Percentiles rank a stretch among this genome's conserved stretches.
phyloP scores from a whole-genome alignment of 1,140 invertebrate species.

The Planococcus citri region DNA sequence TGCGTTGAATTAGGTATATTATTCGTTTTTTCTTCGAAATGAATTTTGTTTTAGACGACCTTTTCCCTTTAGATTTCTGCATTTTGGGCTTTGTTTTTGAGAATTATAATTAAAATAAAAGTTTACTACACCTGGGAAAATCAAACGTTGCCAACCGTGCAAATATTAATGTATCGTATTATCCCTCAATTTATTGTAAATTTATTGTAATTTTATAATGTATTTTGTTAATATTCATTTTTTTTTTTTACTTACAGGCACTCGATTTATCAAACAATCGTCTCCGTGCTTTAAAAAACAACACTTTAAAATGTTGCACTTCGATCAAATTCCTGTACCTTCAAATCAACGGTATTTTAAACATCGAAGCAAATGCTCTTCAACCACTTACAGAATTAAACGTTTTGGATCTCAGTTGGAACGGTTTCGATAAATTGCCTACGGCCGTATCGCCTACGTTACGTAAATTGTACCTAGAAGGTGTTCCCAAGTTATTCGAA shows the following conservation, averaged over 20 bases:
- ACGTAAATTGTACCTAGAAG: not conserved
- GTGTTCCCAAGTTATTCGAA: not conserved
- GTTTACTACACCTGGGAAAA: too few relatives aligned
- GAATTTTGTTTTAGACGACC: too few relatives aligned
- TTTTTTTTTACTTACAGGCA: not conserved
- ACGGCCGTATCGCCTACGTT: not conserved
- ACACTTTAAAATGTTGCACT: conserved; percentile 28
- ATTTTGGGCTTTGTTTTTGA: too few relatives aligned
- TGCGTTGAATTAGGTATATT: too few relatives aligned
- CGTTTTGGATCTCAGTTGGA: conserved; percentile 23
- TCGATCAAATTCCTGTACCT: conserved; percentile 26
- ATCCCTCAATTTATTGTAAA: too few relatives aligned
- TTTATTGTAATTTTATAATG: too few relatives aligned
- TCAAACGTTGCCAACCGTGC: too few relatives aligned
- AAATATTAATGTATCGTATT: too few relatives aligned
- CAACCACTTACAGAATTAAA: not conserved
- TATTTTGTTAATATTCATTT: too few relatives aligned
- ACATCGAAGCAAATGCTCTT: conserved; percentile 35
- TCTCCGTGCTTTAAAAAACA: conserved; percentile 22
- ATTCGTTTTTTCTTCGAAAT: too few relatives aligned
- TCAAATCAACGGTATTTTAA: conserved; percentile 32
- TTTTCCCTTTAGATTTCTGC: too few relatives aligned
- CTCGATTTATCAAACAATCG: not conserved
- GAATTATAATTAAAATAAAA: too few relatives aligned
- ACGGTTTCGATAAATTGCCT: not conserved